These are phyloP conservation scores for Trissolcus brochymenae DNA, from an alignment of 2,888 invertebrate species.

Conservation along the genomic window DNA sequence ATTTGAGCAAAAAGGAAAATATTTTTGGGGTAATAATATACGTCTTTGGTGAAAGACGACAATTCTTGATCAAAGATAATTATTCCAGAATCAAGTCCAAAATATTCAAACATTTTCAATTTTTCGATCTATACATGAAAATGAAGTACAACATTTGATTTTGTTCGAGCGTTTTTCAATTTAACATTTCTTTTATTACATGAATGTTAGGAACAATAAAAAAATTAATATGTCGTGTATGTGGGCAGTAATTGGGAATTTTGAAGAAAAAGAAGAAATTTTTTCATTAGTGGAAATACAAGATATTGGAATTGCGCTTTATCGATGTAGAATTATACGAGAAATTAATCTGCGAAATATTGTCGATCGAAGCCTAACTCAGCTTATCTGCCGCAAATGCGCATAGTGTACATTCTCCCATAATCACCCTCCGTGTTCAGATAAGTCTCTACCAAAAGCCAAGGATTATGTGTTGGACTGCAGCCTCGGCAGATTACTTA, in stretches of 20 bases:
- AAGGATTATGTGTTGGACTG: conserved; percentile 67
- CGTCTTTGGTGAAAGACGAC: too few species aligned
- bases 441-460: conserved; percentile 60
- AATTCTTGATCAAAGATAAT: too few species aligned
- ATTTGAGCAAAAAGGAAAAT: conserved; percentile 4
- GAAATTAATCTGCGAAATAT: conserved; percentile 56
- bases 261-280: too few species aligned
- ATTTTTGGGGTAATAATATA: not conserved
- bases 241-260: too few species aligned
- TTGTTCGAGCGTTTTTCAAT: too few species aligned
- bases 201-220: too few species aligned
- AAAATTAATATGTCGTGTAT: too few species aligned
- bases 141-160: too few species aligned
- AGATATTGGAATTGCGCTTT: conserved; percentile 24
- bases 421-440: conserved; percentile 64
- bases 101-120: too few species aligned
- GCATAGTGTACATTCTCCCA: conserved; percentile 67
- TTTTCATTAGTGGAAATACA: not conserved
- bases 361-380: conserved; percentile 53
- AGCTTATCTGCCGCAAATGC: conserved; percentile 56
- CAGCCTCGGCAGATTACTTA: conserved; percentile 63
- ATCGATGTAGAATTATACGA: conserved; percentile 52
- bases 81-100: too few species aligned
- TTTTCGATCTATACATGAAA: too few species aligned
- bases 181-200: too few species aligned